Evolutionary conservation across 2,888 invertebrate genomes (phyloP).

Genomic region (Andrena hattorfiana): DNA sequence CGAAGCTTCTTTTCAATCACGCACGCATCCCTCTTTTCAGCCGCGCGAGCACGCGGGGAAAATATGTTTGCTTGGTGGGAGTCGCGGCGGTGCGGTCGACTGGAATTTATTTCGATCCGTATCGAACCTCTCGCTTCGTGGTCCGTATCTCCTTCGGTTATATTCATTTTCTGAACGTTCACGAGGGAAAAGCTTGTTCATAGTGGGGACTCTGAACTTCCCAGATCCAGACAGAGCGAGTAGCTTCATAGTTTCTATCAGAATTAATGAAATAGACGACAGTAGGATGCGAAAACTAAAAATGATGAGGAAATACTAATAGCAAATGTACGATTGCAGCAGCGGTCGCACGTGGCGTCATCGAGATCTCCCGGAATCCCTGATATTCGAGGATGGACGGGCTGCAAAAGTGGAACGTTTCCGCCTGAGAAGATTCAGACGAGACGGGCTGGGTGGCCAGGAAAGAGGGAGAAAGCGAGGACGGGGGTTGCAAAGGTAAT

Average conservation of each 20-base stretch:
- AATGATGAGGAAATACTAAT: no score
- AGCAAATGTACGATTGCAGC: background rate
- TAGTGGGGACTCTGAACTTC: no score
- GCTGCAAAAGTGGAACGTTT: constrained; percentile 27
- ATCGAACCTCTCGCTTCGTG: background rate
- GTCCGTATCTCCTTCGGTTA: constrained; percentile 3
- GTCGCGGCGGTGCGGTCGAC: constrained; percentile 1
- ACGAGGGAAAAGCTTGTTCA: no score
- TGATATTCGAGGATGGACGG: background rate
- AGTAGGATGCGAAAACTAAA: no score
- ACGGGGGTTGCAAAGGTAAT: constrained; percentile 71
- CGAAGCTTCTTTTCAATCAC: constrained; percentile 52
- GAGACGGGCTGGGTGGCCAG: constrained; percentile 23
- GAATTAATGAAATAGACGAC: no score
- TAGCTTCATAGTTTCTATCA: no score
- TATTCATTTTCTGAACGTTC: constrained; percentile 21
- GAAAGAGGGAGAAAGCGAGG: constrained; percentile 44
- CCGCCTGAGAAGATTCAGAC: constrained; percentile 20
- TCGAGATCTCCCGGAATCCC: background rate
- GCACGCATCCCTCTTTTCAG: constrained; percentile 42
- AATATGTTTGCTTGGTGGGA: constrained; percentile 35
- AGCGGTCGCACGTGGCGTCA: background rate
- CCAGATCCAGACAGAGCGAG: no score
- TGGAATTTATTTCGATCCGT: constrained; percentile 26
- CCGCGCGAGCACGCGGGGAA: constrained; percentile 20